Evolutionary conservation across 2,888 invertebrate species (phyloP), one percentile per base, ranked within the genome.

Genomic region (Thysanoteuthis rhombus): DNA sequence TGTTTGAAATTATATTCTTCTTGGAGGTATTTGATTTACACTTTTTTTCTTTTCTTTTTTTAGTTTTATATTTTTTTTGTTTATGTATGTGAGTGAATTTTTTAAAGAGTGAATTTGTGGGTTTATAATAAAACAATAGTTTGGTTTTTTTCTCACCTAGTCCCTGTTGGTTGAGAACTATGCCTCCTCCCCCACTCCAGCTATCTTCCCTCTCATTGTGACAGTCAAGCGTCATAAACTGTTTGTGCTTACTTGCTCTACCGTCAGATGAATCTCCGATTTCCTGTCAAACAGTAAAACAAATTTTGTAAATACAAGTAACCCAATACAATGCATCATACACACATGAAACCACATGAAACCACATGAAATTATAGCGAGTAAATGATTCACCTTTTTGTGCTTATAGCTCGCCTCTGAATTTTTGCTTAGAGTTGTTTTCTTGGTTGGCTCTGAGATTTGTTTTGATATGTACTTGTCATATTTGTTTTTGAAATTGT

Each of bases 41-140:
- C 8, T 42, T 42, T 42, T 42, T 42, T 42, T 42, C 16, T 42
- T 6, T 0, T 22, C 47, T 47, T 47, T 22, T 47, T 22, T 22
- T 2, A 22, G 47, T 47, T 22, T 22, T 22, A 25, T 25, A 52
- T 52, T 52, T 52, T 52, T 52, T 52, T 25, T 25, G 22, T 52
- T 52, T 52, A n/a, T n/a, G n/a, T n/a, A n/a, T 75, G 10, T n/a
- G 58, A 0, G 25, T 58, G 25, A 25, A 28, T 75, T n/a, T 75
- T 75, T 75, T 75, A 12, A 1, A 1, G 19, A 75, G 75, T 75
- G 75, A 75, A 75, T 16, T n/a, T 75, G n/a, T n/a, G n/a, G 32
- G n/a, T n/a, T 75, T 75, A n/a, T 75, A 75, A 75, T 75, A 75
- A 75, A 75, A 75, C 75, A 75, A 75, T 75, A 75, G 75, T 75